A percentile compares a stretch with the other conserved stretches of the same genome.
Conservation (phyloP, 2,797 vertebrate species). For the Falco cherrug region DNA sequence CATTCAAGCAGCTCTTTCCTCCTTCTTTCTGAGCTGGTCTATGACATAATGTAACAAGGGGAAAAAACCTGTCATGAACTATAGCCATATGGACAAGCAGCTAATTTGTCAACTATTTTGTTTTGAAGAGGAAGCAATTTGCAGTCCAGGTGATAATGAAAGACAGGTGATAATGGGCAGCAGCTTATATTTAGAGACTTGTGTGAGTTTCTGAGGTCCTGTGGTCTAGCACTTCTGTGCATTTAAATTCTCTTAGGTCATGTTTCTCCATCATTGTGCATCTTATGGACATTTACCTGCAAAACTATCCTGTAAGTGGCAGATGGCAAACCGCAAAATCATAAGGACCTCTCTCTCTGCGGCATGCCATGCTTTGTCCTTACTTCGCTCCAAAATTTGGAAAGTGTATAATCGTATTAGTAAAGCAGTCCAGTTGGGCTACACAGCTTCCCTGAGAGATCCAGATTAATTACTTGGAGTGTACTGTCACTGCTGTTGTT, state of each 20-base stretch:
- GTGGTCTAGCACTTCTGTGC: background rate
- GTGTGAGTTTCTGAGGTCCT: background rate
- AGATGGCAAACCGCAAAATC: background rate
- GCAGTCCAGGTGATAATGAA: background rate
- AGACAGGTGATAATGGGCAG: background rate
- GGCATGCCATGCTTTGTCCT: background rate
- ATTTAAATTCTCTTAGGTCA: background rate
- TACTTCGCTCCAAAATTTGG: background rate
- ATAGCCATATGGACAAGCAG: background rate
- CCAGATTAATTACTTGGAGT: background rate
- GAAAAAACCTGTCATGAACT: background rate
- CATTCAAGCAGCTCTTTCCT: background rate
- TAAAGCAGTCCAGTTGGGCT: background rate
- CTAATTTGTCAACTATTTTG: background rate
- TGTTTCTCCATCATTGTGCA: background rate
- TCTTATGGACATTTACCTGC: background rate
- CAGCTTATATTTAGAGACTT: background rate
- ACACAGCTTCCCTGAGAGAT: background rate
- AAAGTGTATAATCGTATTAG: background rate
- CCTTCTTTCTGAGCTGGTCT: background rate
- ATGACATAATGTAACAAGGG: background rate
- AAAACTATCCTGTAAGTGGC: background rate
- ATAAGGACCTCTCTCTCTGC: background rate
- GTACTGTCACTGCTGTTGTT: background rate
- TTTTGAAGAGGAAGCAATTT: background rate